Evolutionary conservation across 2,888 invertebrate genomes (phyloP).

Genomic region (Trissolcus japonicus): DNA sequence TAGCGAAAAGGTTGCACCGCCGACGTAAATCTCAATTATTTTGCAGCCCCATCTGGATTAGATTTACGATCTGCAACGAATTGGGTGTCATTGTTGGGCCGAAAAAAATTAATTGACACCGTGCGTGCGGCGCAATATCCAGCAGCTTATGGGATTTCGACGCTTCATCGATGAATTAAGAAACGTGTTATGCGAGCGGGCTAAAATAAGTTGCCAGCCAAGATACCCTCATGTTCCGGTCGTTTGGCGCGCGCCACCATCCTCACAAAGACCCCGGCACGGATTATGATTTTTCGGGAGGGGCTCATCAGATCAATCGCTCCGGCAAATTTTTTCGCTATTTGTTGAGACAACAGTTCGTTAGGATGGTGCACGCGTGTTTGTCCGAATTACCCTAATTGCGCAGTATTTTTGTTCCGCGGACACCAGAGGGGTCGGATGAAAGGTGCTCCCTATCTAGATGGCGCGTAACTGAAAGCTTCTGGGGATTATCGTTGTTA

Average conservation of each 20-base stretch:
- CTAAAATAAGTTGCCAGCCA: not conserved
- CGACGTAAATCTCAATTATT: too few relatives aligned
- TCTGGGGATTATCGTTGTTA: too few relatives aligned
- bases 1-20: too few relatives aligned
- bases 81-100: too few relatives aligned
- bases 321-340: conserved; percentile 33
- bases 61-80: too few relatives aligned
- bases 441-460: too few relatives aligned
- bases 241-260: conserved; percentile 20
- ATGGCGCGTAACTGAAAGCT: too few relatives aligned
- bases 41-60: too few relatives aligned
- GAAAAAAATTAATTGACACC: conserved; percentile 28
- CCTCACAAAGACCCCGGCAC: conserved; percentile 32
- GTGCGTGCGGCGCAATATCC: conserved; percentile 20
- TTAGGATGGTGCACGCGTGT: conserved; percentile 11
- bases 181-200: conserved; percentile 25
- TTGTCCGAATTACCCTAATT: conserved; percentile 18
- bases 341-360: conserved; percentile 43
- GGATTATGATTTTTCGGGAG: conserved; percentile 48
- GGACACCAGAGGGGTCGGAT: too few relatives aligned
- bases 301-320: conserved; percentile 41
- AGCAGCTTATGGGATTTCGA: conserved; percentile 41
- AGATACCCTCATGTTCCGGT: too few relatives aligned
- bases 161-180: conserved; percentile 48
- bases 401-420: conserved; percentile 8